Conservation (phyloP, 2,888 invertebrate species). For the Drosophila nr. perissopoda region DNA sequence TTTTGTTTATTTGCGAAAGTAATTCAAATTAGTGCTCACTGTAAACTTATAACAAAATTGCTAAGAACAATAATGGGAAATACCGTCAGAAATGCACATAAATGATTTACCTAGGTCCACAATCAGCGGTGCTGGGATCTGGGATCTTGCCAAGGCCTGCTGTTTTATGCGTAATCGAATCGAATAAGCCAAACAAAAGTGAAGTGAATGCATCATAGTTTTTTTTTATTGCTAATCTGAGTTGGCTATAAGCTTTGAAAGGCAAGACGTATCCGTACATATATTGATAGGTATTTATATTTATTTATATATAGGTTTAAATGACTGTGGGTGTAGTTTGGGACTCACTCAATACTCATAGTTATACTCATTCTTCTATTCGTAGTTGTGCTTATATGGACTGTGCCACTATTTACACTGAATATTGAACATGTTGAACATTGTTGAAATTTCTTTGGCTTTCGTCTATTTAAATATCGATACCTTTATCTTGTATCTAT, state of each 20-base stretch:
- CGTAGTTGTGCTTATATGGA: constrained; percentile 14
- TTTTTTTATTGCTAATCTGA: constrained; percentile 7
- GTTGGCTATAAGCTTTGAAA: constrained; percentile 38
- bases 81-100: background rate
- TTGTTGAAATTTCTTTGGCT: constrained; percentile 42
- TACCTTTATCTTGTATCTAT: constrained; percentile 57
- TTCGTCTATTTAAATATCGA: constrained; percentile 35
- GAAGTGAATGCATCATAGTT: constrained; percentile 20
- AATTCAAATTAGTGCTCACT: background rate
- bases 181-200: constrained; percentile 8
- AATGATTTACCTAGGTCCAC: background rate
- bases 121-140: background rate
- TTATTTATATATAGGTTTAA: constrained; percentile 14
- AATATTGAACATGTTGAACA: constrained; percentile 59
- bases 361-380: background rate
- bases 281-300: background rate
- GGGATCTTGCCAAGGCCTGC: background rate
- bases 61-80: background rate
- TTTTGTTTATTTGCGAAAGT: background rate
- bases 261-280: constrained; percentile 36
- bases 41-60: background rate
- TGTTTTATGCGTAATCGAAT: constrained; percentile 19
- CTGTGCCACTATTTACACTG: constrained; percentile 75
- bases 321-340: constrained; percentile 49
- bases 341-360: constrained; percentile 8